A percentile compares a stretch with the other conserved stretches of the same genome.
These are phyloP conservation scores for Salvelinus alpinus DNA, from an alignment of 2,113 vertebrate genomes.

Conservation along the genomic window DNA sequence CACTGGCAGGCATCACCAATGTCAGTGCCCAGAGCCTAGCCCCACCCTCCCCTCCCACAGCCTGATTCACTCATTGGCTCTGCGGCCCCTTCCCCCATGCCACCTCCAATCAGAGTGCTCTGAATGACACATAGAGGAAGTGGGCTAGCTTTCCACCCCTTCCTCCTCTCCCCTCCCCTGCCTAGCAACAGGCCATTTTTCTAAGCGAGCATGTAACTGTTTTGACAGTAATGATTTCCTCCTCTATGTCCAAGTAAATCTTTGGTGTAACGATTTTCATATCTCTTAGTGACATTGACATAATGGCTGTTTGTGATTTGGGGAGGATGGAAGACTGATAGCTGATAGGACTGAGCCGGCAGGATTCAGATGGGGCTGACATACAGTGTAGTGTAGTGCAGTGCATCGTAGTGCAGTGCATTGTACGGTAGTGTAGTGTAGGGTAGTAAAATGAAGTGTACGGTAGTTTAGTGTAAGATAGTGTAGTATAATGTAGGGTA, in stretches of 20 bases:
- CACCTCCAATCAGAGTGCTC: slow-evolving; percentile 67
- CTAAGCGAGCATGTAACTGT: slow-evolving; percentile 21
- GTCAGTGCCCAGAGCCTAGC: slow-evolving; percentile 66
- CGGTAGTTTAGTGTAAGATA: too few species aligned
- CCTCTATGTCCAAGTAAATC: slow-evolving; percentile 29
- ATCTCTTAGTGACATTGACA: slow-evolving; percentile 51
- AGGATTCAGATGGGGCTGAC: not conserved
- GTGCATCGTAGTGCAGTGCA: not conserved
- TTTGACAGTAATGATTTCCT: slow-evolving; percentile 47
- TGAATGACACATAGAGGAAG: slow-evolving; percentile 75
- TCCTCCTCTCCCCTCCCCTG: slow-evolving; percentile 51
- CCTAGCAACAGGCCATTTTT: slow-evolving; percentile 67
- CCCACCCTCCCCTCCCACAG: slow-evolving; percentile 54
- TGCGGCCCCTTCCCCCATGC: slow-evolving; percentile 63
- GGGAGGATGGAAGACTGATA: slow-evolving; percentile 33
- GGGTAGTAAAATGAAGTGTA: not conserved
- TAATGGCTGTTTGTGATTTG: slow-evolving; percentile 39
- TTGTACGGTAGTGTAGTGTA: too few species aligned
- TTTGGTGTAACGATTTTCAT: slow-evolving; percentile 51
- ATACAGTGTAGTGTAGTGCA: not conserved
- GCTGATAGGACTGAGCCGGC: slow-evolving; percentile 27
- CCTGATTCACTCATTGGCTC: slow-evolving; percentile 68
- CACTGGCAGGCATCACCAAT: slow-evolving; percentile 71
- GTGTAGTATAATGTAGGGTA: too few species aligned
- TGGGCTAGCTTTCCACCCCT: slow-evolving; percentile 38